Evolutionary conservation across 2,888 invertebrate species (phyloP), one percentile per base, ranked within the genome.

Genomic region (Spodoptera littoralis): DNA sequence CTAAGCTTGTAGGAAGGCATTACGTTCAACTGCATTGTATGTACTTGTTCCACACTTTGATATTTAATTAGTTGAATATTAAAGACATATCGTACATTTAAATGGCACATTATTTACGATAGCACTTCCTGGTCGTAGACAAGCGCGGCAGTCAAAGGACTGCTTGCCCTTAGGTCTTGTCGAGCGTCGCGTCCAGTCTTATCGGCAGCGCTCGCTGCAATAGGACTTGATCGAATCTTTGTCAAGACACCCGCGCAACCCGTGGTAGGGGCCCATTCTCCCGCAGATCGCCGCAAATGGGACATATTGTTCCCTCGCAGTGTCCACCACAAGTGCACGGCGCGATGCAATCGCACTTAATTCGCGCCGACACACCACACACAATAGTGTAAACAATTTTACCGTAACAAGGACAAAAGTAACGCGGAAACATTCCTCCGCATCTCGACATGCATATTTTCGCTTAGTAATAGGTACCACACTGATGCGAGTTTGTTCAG

Each of bases 301-400:
- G 76, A 79, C 74, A 73, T 79, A 82, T 83, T 85, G 84, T 85
- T 77, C 80, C 81, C 77, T 81, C 77, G 59, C 77, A 77, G 63
- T 83, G 84, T 82, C 84, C 80, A 76, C 71, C 73, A 77, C 79
- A 76, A 79, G 73, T 65, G 80, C 81, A 76, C 77, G 79, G 76
- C 78, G 79, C 79, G 83, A 87, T 87, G 83, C 81, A 77, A 88
- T 86, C 88, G 80, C 80, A 76, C 80, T 76, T 65, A 77, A 75
- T 79, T 79, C 73, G 61, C 79, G 62, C 73, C 68, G 65, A 73
- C 66, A 81, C 71, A 66, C 81, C 76, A 75, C 76, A 74, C 74
- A 85, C 83, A 83, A 84, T 85, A 76, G 83, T 82, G 82, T 82
- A 86, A 86, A 85, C 84, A 84, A 83, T 84, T 77, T 82, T 70